Evolutionary conservation across 2,888 invertebrate species (phyloP), one percentile per base, ranked within the genome.

Genomic region (Oasisia sp.): DNA sequence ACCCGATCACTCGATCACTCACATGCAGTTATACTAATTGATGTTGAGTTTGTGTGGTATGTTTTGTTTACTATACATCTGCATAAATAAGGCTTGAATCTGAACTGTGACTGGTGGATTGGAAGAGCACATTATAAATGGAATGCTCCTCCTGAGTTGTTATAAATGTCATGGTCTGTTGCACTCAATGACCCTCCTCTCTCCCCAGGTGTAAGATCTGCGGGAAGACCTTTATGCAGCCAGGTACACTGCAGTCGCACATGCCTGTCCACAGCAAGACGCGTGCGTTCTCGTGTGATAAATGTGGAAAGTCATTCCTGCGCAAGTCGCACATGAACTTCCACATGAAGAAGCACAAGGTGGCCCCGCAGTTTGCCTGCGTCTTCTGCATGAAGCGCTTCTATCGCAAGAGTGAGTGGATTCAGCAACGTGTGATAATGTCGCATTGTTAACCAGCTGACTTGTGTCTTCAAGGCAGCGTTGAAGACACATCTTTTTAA

Each of bases 281-380:
- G 27, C 74, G 74, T 74, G 74, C 74, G 27, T 74, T 74, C 74
- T 27, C 74, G 74, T 74, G 74, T 5, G 27, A 74, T 27, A 74
- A 74, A 74, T 74, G 74, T 19, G 74, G 74, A 19, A 74, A 74
- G 27, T 74, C 74, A 27, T 74, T 74, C 74, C 27, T 74, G 74
- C 74, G 74, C 74, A 74, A 74, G 74, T 74, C 74, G 74, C 74
- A 74, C 74, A 74, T 74, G 74, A 74, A 74, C 74, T 74, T 74
- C 74, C 74, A 74, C n/a, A 74, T 74, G 74, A 74, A 74, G 74
- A 74, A 74, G n/a, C 74, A 74, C 74, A 74, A 74, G 74, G 74
- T 74, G 74, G 74, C 74, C 0, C 74, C 74, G 27, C 74, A 19
- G 74, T 74, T 74, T 74, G 74, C 74, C 3, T 74, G 74, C 7